Evolutionary conservation across 2,113 vertebrate genomes (phyloP), one percentile per base, ranked within the genome.

Genomic region (Amazona guildingii): DNA sequence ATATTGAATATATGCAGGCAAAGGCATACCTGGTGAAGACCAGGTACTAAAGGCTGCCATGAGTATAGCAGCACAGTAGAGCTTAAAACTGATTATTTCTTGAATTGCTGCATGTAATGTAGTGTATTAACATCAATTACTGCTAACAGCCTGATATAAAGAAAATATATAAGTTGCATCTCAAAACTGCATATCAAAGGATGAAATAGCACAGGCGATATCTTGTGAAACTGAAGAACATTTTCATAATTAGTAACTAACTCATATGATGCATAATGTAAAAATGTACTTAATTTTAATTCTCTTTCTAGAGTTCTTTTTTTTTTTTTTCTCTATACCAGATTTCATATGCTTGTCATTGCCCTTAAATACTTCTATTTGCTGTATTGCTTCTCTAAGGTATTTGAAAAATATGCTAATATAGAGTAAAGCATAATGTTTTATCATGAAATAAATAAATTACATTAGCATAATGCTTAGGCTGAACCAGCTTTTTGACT

Each of bases 241-340:
- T 41, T 96, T 94, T 87, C 51, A 33, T 91, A 85, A 86, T 95
- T 94, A 81, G 35, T 68, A 85, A 86, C 68, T 95, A 95, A 89
- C 94, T 92, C 25, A 25, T 83, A 48, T 79, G 48, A 76, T 57
- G 44, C 48, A 31, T 84, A 70, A 84, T 78, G 48, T 67, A 64
- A 86, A 92, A 94, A 35, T 77, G 20, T 79, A 37, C 72, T 90
- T 88, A 49, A 44, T 93, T 93, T 79, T 90, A 75, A 76, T 90
- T 85, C 11, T 70, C 23, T 82, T 75, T 79, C 63, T 83, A 19
- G 70, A 11, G 27, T 18, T 17, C 35, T 91, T 37, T 37, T 46
- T 17, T 39, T 91, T 55, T 41, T 43, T 91, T 46, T 44, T 4
- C 55, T 52, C 29, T 35, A n/a, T 82, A 82, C 23, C 33, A 55